phyloP scores from a whole-genome alignment of 2,797 vertebrate genomes.

The Meda fulgida region DNA sequence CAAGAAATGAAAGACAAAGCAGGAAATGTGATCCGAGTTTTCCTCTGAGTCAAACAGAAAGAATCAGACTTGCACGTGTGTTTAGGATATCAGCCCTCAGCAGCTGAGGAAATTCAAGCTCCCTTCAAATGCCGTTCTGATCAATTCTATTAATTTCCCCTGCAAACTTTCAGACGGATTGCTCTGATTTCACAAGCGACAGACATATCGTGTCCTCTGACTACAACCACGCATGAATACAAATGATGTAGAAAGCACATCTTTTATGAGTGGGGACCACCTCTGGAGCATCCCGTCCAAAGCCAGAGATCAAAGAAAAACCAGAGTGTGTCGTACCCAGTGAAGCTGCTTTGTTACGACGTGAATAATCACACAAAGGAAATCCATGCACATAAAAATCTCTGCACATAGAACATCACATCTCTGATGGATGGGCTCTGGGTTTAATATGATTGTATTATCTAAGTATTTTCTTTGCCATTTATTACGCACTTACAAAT shows the following conservation, averaged over 20 bases:
- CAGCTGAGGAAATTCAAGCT: slow-evolving; percentile 69
- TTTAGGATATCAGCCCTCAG: slow-evolving; percentile 69
- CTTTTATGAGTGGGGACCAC: slow-evolving; percentile 61
- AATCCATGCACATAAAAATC: slow-evolving; percentile 10
- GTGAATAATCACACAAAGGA: slow-evolving; percentile 46
- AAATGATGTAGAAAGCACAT: slow-evolving; percentile 63
- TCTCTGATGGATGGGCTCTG: slow-evolving; percentile 31
- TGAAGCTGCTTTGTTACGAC: slow-evolving; percentile 40
- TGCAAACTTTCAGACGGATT: slow-evolving; percentile 44
- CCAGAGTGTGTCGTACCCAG: not conserved
- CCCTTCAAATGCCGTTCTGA: slow-evolving; percentile 69
- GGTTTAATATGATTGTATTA: slow-evolving; percentile 45
- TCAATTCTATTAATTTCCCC: slow-evolving; percentile 68
- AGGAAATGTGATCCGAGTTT: slow-evolving; percentile 72
- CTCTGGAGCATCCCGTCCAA: slow-evolving; percentile 33
- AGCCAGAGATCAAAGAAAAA: slow-evolving; percentile 54
- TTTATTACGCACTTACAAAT: slow-evolving; percentile 19
- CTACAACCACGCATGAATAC: slow-evolving; percentile 68
- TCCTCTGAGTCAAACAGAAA: slow-evolving; percentile 65
- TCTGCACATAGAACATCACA: not conserved
- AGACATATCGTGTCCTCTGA: slow-evolving; percentile 62
- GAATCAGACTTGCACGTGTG: slow-evolving; percentile 63
- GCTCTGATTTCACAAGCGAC: slow-evolving; percentile 64
- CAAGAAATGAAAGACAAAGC: slow-evolving; percentile 60
- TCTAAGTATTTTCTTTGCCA: slow-evolving; percentile 32